A percentile compares a stretch with the other conserved stretches of the same genome.
Conservation (phyloP, 2,888 invertebrate genomes). For the Melieria crassipennis region DNA sequence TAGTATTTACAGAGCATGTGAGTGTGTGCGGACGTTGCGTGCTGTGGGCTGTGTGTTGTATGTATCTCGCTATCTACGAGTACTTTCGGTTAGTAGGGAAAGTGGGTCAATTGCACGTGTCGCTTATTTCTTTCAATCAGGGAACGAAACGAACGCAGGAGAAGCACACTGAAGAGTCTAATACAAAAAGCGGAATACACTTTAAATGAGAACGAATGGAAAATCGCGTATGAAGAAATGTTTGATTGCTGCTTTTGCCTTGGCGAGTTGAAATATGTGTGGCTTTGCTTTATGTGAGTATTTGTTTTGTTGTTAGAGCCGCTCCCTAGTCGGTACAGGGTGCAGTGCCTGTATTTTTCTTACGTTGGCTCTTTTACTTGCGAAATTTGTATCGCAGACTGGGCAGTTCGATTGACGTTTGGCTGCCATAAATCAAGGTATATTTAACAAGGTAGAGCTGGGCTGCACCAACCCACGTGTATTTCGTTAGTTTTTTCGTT, state of each 20-base stretch:
- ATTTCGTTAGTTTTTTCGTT: no score
- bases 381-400: no score
- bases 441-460: no score
- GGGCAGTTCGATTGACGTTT: no score
- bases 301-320: no score
- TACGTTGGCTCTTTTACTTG: no score
- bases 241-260: no score
- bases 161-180: background rate
- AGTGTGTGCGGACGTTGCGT: conserved; percentile 5
- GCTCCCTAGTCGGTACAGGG: no score
- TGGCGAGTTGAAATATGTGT: background rate
- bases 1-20: background rate
- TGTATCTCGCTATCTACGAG: conserved; percentile 4
- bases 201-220: background rate
- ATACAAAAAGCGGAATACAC: background rate
- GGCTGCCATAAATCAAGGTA: no score
- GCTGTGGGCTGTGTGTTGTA: background rate
- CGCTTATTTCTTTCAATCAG: conserved; percentile 30
- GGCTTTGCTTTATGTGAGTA: background rate
- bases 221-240: background rate
- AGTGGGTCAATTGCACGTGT: conserved; percentile 64
- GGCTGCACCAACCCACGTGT: no score
- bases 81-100: conserved; percentile 48
- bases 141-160: background rate
- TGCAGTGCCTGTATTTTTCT: no score